These are phyloP conservation scores for Corella eumyota DNA, from an alignment of 23 tunicate genomes.

Conservation along the genomic window DNA sequence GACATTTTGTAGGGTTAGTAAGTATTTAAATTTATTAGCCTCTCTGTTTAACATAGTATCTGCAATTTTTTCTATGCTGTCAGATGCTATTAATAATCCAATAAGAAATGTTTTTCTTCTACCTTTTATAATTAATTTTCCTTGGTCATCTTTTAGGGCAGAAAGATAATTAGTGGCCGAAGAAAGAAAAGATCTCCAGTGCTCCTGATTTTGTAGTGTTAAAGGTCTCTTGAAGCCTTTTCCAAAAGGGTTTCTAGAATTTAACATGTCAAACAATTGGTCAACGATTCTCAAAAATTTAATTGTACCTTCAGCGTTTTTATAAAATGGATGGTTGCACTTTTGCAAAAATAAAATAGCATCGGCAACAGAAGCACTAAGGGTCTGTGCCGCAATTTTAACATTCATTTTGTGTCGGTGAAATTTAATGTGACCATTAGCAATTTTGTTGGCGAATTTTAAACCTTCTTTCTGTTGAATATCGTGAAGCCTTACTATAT, in stretches of 20 bases:
- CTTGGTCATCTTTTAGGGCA: background rate
- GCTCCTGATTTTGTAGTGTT: background rate
- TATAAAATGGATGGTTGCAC: no score
- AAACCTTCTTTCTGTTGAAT: slow-evolving; percentile 9
- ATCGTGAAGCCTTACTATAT: slow-evolving; percentile 4
- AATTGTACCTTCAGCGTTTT: background rate
- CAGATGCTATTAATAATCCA: background rate
- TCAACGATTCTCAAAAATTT: slow-evolving; percentile 9
- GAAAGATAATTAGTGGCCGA: background rate
- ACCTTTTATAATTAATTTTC: background rate
- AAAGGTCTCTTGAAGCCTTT: slow-evolving; percentile 10
- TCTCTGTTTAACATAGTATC: no score
- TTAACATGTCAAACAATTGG: slow-evolving; percentile 16
- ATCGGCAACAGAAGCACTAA: slow-evolving; percentile 14
- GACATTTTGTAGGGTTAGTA: slow-evolving; percentile 8
- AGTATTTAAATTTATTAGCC: no score
- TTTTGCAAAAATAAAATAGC: slow-evolving; percentile 7
- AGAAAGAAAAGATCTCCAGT: background rate
- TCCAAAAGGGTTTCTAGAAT: slow-evolving; percentile 8
- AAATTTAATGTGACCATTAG: background rate
- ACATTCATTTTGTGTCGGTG: slow-evolving; percentile 20
- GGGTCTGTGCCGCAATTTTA: slow-evolving; percentile 14
- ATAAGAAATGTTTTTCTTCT: slow-evolving; percentile 4
- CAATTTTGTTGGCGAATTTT: background rate
- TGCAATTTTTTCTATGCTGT: background rate